phyloP scores from a whole-genome alignment of 2,888 invertebrate genomes.

The Stomorhina lunata region DNA sequence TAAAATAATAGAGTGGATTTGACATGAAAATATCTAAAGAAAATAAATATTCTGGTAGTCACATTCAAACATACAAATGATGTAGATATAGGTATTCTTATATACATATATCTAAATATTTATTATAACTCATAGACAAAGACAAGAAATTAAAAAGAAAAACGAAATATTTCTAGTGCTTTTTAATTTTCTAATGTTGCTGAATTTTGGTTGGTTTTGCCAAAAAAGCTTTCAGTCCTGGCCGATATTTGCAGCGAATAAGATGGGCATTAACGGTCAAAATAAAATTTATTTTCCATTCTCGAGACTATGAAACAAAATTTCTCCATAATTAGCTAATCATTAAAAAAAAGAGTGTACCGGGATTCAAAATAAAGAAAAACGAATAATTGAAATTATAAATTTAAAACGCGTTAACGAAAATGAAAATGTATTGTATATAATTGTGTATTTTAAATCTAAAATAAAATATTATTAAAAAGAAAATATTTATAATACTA shows the following conservation, averaged over 20 bases:
- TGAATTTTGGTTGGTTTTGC: constrained; percentile 29
- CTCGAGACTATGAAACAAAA: constrained; percentile 23
- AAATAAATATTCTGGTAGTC: not conserved
- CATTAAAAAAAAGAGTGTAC: not conserved
- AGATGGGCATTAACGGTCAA: constrained; percentile 68
- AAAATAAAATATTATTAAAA: not conserved
- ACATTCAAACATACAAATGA: not conserved
- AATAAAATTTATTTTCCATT: constrained; percentile 42
- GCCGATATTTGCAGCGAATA: constrained; percentile 78
- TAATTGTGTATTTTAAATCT: not conserved
- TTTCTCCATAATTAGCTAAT: constrained; percentile 1
- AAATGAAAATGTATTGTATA: not conserved
- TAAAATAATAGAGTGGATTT: constrained; percentile 17
- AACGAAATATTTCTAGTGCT: constrained; percentile 52
- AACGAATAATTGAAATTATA: not conserved
- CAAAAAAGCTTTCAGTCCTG: constrained; percentile 77
- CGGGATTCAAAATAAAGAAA: not conserved
- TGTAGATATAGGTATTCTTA: not conserved
- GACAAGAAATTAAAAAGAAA: constrained; percentile 21
- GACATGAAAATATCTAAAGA: constrained; percentile 30
- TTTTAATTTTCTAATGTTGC: constrained; percentile 43
- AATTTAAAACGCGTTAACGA: not conserved
- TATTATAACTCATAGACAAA: constrained; percentile 41
- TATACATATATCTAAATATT: not conserved
- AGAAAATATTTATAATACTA: constrained; percentile 54